Percentiles rank a stretch among this genome's conserved stretches.
phyloP scores from a whole-genome alignment of 1,140 invertebrate species.

The Drosophila kohkoa region DNA sequence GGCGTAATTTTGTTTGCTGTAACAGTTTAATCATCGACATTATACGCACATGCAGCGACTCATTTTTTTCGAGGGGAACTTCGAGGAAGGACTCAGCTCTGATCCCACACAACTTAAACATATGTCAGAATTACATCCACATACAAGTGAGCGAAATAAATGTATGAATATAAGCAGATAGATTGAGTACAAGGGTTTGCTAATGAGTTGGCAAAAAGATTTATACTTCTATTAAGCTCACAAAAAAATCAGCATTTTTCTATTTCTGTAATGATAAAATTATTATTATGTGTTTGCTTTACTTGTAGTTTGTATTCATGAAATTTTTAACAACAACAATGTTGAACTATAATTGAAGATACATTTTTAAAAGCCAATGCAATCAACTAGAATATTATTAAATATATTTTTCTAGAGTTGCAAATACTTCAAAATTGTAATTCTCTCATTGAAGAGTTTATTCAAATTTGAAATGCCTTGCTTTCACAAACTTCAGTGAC shows the following conservation, averaged over 20 bases:
- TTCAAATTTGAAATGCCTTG: no score
- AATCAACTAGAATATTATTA: no score
- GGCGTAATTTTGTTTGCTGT: conserved; percentile 68
- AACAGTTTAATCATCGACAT: conserved; percentile 78
- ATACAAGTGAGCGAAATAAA: conserved; percentile 12
- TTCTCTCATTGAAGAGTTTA: no score
- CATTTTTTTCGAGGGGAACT: neutral
- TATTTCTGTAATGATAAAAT: neutral
- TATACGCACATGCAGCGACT: conserved; percentile 54
- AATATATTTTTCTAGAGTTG: no score
- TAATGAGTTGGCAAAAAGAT: neutral
- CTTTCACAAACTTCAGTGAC: neutral
- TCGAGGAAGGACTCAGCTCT: neutral
- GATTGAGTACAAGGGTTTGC: neutral
- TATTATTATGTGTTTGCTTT: no score
- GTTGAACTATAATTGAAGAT: no score
- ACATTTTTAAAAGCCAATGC: no score
- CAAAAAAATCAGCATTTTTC: neutral
- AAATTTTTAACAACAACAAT: no score
- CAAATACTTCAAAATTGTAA: no score
- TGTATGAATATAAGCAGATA: neutral
- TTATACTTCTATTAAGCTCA: neutral
- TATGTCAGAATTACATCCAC: conserved; percentile 47
- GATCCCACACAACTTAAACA: conserved; percentile 16
- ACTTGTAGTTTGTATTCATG: no score